Base-by-base conservation (phyloP, 2,113 vertebrate species). In the Ceyx melanurus region DNA sequence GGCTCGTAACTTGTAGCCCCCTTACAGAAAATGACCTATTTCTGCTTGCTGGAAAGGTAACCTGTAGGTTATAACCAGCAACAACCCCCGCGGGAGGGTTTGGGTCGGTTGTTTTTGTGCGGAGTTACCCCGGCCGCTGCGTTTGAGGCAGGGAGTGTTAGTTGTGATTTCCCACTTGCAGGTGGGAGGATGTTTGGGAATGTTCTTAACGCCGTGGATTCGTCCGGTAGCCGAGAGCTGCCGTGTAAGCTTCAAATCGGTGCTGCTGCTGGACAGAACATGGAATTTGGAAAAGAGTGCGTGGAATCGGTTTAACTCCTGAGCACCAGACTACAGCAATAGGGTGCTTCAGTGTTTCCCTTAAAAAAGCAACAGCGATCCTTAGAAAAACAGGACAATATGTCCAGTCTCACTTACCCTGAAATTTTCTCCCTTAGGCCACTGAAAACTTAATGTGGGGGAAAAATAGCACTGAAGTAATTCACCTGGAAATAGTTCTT, bases 41-140 rank as follows among this genome's bases (percentile, higher is more conserved):
- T 77, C 28, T 64, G 9, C 75, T 77, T 57, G 51, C 31, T 45
- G 43, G 65, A 37, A 68, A 29, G 43, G 21, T 21, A 42, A 85
- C 67, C 15, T 40, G 18, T 2, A 17, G 40, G 60, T 89, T 64
- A 64, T 31, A 56, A 50, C 54, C 17, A 42, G 22, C 62, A 9
- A 0, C 0, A 60, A 56, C 15, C 2, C 22, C 20, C 1, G 0
- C 14, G 77, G 40, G 35, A 73, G 58, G 33, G 53, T 11, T 72
- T 8, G 28, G 15, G 15, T 8, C 53, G 29, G 73, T 68, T 73
- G 5, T 51, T 85, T 72, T 58, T 43, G 56, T 5, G 6, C 54
- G 71, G 64, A 19, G 40, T 54, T 81, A 3, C 26, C 28, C 10
- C 46, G 29, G 56, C 43, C 31, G 6, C 0, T 31, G 0, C 10